Base-by-base conservation (phyloP, 2,797 vertebrate genomes). In the Notolabrus celidotus region DNA sequence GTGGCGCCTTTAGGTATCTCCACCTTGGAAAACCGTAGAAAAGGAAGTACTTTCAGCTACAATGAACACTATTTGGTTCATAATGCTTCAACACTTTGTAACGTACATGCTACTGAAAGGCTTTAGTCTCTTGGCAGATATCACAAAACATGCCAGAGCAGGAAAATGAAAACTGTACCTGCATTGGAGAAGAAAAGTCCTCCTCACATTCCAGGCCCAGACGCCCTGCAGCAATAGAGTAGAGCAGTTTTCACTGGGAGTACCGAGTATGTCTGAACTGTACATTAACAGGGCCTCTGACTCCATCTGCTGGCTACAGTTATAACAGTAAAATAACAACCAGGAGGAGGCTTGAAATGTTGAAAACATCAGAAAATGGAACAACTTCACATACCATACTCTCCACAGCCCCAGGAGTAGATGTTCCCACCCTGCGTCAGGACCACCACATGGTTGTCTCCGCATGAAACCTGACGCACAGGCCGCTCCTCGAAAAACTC, bases 141-240 rank as follows among this genome's bases (percentile, higher is more conserved):
- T 11, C 36, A n/a, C 45, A 43, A 5, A 47, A 19, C n/a, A 50
- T n/a, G 14, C 15, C 15, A 59, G 0, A 46, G 55, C 11, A 49
- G 27, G 45, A 6, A 23, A 38, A 36, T 11, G 7, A 73, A 41
- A 71, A 9, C 63, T 91, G 90, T 92, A 99, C 97, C 94, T 96
- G 96, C 94, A 98, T 97, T 14, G 98, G 98, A 63, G 93, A 96
- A 62, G 93, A 92, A 78, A 96, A 95, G 87, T 99, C 96, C 88
- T 99, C 98, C 91, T 99, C 97, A 62, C 97, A 97, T 93, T 99
- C 97, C 85, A 99, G 91, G 66, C 97, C 98, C 36, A 99, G 93
- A 66, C 97, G 96, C 59, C 98, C 98, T 99, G 83, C 46, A 73
- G 79, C 80, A 87, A 55, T 10, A 76, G 69, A 76, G 73, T 19